Conservation (phyloP, 2,113 vertebrate genomes). For the Pedionomus torquatus region DNA sequence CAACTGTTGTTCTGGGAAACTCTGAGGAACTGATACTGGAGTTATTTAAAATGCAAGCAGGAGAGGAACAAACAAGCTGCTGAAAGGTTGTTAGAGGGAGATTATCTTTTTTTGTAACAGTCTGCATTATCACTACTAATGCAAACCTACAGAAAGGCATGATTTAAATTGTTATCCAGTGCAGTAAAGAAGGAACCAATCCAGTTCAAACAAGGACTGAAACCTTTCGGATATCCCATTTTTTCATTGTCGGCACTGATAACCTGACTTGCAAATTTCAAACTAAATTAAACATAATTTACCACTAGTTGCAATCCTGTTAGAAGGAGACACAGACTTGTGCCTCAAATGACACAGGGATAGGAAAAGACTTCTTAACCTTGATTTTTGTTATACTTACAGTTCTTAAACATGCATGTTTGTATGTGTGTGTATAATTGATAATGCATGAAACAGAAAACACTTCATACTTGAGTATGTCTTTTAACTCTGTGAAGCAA, state of each 20-base stretch:
- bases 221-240: background rate
- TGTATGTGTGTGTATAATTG: background rate
- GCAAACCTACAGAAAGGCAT: background rate
- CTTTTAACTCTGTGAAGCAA: background rate
- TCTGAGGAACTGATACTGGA: slow-evolving; percentile 32
- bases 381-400: background rate
- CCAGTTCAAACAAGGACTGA: background rate
- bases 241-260: background rate
- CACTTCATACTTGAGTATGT: background rate
- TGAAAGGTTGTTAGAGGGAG: background rate
- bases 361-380: background rate
- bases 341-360: background rate
- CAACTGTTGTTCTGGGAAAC: background rate
- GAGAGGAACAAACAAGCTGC: background rate
- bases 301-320: background rate
- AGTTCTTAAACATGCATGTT: background rate
- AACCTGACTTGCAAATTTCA: background rate
- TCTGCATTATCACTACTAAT: background rate
- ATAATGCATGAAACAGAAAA: background rate
- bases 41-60: background rate
- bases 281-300: background rate
- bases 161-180: background rate
- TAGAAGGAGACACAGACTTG: background rate
- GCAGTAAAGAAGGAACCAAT: background rate
- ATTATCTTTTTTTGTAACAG: background rate